Conservation (phyloP, 2,888 invertebrate genomes). For the Bombyx huttoni region DNA sequence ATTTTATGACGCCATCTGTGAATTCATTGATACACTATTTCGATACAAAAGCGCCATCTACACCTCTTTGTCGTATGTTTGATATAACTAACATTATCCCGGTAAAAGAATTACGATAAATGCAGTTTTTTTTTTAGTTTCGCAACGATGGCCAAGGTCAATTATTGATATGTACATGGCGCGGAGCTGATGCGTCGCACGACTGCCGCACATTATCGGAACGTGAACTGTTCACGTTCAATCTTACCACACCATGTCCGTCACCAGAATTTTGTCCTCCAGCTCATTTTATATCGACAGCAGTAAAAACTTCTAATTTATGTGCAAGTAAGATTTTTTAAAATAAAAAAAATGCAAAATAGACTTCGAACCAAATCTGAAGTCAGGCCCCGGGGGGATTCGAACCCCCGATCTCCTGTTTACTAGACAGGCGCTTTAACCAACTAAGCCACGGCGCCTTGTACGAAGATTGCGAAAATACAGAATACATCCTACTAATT, state of each 20-base stretch:
- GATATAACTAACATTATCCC: background rate
- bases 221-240: constrained; percentile 52
- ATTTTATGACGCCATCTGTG: background rate
- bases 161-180: constrained; percentile 74
- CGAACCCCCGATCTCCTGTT: constrained; percentile 73
- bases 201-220: constrained; percentile 60
- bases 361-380: constrained; percentile 4
- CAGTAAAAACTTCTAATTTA: constrained; percentile 59
- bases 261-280: constrained; percentile 63
- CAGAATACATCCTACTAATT: background rate
- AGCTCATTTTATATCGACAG: constrained; percentile 62
- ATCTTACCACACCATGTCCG: constrained; percentile 59
- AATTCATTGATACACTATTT: background rate
- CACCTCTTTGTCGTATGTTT: background rate
- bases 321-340: constrained; percentile 70
- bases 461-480: constrained; percentile 23
- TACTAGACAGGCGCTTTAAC: constrained; percentile 73
- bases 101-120: background rate
- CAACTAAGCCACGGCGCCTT: constrained; percentile 72
- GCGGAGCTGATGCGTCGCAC: constrained; percentile 49
- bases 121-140: constrained; percentile 35
- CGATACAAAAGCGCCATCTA: background rate
- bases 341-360: constrained; percentile 9
- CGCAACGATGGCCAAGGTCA: constrained; percentile 67
- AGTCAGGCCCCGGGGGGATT: constrained; percentile 69